Conservation (phyloP, 2,797 vertebrate species). For the Balearica regulorum region DNA sequence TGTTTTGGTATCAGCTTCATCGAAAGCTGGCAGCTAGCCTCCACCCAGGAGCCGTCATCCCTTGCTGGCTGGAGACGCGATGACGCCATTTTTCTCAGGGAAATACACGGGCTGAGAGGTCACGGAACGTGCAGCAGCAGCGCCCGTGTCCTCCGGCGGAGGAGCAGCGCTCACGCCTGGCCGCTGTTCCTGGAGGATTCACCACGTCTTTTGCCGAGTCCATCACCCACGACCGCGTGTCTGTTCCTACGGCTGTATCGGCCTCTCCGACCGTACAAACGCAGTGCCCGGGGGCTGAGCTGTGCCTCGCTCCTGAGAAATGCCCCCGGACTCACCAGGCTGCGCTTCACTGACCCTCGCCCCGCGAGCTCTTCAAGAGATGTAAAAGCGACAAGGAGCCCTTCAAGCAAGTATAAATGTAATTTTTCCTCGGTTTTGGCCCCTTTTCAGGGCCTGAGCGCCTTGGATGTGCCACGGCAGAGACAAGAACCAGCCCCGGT, state of each 20-base stretch:
- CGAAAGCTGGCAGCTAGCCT: not conserved
- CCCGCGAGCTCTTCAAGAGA: not conserved
- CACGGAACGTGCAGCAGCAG: not conserved
- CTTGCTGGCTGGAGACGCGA: too few relatives aligned
- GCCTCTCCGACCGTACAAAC: not conserved
- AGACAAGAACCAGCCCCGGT: too few relatives aligned
- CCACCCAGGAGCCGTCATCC: not conserved
- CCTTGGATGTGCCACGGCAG: too few relatives aligned
- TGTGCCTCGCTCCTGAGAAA: not conserved
- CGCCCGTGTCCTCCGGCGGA: not conserved
- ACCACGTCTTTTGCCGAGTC: rapidly evolving
- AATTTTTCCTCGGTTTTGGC: too few relatives aligned
- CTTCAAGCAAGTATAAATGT: too few relatives aligned
- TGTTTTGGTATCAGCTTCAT: not conserved
- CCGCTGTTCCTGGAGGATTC: not conserved
- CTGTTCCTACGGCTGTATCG: rapidly evolving
- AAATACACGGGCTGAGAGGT: not conserved
- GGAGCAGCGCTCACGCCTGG: not conserved
- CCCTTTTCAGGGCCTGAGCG: too few relatives aligned
- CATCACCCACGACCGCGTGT: not conserved
- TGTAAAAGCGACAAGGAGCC: not conserved
- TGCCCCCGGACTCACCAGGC: not conserved
- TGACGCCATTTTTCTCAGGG: not conserved
- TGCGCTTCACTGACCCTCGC: not conserved
- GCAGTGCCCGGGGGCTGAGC: not conserved